Base-by-base conservation (phyloP, 2,888 invertebrate genomes). In the Unio pictorum region DNA sequence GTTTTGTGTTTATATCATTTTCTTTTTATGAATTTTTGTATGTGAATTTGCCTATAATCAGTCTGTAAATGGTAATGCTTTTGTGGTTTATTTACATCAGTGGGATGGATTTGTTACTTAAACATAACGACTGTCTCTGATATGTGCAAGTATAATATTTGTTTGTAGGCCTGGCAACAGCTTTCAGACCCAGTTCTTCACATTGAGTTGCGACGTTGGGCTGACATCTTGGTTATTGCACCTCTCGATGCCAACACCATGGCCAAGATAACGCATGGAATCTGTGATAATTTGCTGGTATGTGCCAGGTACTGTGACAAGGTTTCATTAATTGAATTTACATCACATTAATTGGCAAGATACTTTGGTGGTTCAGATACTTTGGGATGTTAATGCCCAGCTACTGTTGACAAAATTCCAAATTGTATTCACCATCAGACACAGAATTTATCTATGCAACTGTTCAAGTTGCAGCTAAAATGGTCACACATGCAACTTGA, bases 201-300 rank as follows among this genome's bases (percentile, higher is more conserved):
- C 86, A 95, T 98, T 81, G 98, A 99, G 80, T 92, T 99, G 26
- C 94, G 95, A 3, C 96, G 96, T 90, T 97, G 98, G 97, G 99
- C 99, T 0, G 96, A 99, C 89, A 83, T 97, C 57, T 92, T 98
- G 88, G 88, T 99, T 1, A 95, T 99, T 80, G 97, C 98, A 45
- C 99, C 99, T 0, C 91, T 99, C 54, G 98, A 97, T 92, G 99
- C 99, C 8, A 99, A 99, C 89, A 95, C 98, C 0, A 90, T 99
- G 79, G 98, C 96, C 0, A 99, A 99, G 93, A 94, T 99, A 84
- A 93, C 97, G 60, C 93, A 93, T 89, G 98, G 92, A 95, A 74
- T 98, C 94, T 91, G 91, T 84, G 99, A 99, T 91, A 99, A 99
- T 91, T 92, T 99, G 5, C 90, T 99, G 74, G 91, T 96, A 90